Conservation (phyloP, 23 tunicate species). For the Ascidia mentula region DNA sequence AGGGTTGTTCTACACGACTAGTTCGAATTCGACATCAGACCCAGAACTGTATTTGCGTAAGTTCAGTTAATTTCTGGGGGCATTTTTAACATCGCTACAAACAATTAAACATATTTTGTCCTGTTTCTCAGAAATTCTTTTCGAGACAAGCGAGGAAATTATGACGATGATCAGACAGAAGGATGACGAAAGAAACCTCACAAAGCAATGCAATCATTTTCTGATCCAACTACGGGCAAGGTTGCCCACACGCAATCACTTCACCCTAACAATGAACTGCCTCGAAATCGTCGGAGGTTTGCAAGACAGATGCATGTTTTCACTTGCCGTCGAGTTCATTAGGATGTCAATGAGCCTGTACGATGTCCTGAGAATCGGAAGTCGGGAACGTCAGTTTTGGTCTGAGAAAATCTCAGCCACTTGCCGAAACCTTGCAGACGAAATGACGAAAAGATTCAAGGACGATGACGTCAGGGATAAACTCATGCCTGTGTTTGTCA, state of each 20-base stretch:
- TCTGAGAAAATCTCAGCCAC: neutral
- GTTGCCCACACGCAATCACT: neutral
- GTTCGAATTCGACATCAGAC: no score
- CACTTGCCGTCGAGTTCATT: neutral
- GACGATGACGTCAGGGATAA: neutral
- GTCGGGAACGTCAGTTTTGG: neutral
- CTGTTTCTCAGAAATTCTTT: neutral
- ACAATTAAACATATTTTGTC: no score
- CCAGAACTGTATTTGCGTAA: no score
- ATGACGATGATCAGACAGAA: neutral
- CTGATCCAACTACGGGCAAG: neutral
- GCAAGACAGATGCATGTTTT: neutral
- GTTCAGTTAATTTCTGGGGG: no score
- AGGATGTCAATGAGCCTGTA: neutral
- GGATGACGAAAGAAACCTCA: neutral
- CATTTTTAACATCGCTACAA: no score
- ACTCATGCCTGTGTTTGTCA: neutral
- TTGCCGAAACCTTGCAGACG: constrained; percentile 2
- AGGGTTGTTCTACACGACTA: no score
- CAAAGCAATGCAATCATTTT: neutral
- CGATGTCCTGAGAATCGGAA: neutral
- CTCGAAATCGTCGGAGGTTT: neutral
- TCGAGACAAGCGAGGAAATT: neutral
- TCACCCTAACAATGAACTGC: neutral
- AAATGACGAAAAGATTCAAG: neutral